phyloP scores from a whole-genome alignment of 2,797 vertebrate genomes.

The Cynopterus sphinx region DNA sequence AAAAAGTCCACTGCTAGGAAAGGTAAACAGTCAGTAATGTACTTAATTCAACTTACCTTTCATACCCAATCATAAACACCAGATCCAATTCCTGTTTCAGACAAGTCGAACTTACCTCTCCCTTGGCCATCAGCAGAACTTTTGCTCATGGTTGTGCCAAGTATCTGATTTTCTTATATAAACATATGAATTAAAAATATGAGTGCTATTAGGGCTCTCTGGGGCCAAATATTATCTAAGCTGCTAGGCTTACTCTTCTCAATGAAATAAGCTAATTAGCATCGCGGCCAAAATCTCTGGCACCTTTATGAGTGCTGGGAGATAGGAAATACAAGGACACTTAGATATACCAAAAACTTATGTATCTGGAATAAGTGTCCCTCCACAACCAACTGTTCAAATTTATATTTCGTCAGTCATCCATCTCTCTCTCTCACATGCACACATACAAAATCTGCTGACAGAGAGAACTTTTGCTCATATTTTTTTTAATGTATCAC shows the following conservation, averaged over 20 bases:
- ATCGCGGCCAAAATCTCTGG: not conserved
- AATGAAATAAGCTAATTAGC: not conserved
- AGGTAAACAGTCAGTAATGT: not conserved
- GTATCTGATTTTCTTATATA: not conserved
- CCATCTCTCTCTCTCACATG: not conserved
- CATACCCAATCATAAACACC: not conserved
- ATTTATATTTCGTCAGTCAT: not conserved
- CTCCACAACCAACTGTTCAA: not conserved
- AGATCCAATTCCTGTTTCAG: not conserved
- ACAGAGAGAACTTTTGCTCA: conserved; percentile 91
- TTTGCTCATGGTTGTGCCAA: not conserved
- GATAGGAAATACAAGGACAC: not conserved
- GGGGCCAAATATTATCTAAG: not conserved
- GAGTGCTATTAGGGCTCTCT: not conserved
- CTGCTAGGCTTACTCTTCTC: not conserved
- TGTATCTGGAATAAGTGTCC: not conserved
- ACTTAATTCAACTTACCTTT: conserved; percentile 65
- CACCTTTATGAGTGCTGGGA: not conserved
- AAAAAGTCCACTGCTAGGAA: not conserved
- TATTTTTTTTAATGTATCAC: conserved; percentile 99
- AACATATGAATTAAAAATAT: not conserved
- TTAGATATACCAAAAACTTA: not conserved
- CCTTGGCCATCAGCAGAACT: conserved; percentile 32
- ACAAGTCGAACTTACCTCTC: conserved; percentile 31
- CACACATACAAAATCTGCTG: conserved; percentile 70